phyloP scores from a whole-genome alignment of 2,797 vertebrate species.

The Oreochromis mossambicus region DNA sequence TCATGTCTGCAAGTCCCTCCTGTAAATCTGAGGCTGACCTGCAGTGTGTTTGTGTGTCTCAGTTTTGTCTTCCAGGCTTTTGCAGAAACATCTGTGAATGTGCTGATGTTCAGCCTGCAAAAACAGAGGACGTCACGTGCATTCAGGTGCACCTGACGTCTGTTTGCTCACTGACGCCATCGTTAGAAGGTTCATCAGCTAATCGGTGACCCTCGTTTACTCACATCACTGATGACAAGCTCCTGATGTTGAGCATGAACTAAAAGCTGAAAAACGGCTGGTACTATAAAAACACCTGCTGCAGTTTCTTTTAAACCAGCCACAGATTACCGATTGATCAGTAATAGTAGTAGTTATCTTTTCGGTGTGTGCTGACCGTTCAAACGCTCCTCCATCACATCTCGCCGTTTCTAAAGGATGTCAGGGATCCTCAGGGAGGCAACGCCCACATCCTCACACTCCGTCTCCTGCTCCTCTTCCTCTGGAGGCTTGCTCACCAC shows the following conservation, averaged over 20 bases:
- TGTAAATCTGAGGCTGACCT: background rate
- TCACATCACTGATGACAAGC: background rate
- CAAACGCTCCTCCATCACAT: slow-evolving; percentile 75
- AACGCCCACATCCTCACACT: slow-evolving; percentile 86
- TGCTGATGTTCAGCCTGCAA: background rate
- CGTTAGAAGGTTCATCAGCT: background rate
- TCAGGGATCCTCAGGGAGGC: slow-evolving; percentile 76
- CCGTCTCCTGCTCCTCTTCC: slow-evolving; percentile 85
- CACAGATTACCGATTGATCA: background rate
- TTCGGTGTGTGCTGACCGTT: slow-evolving; percentile 60
- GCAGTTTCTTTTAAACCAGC: background rate
- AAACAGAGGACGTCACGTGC: background rate
- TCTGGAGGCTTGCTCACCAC: slow-evolving; percentile 87
- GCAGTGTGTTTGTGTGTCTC: background rate
- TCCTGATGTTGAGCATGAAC: background rate
- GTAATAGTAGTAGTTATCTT: background rate
- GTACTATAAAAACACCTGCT: background rate
- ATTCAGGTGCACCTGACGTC: background rate
- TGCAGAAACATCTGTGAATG: background rate
- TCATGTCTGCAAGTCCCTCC: too few relatives aligned
- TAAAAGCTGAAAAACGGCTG: background rate
- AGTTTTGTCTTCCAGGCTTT: background rate
- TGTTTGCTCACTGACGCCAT: background rate
- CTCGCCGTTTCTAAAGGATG: slow-evolving; percentile 73
- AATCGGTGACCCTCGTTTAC: background rate